Evolutionary conservation across 1,140 invertebrate species (phyloP).

Genomic region (Hylaeus anthracinus): DNA sequence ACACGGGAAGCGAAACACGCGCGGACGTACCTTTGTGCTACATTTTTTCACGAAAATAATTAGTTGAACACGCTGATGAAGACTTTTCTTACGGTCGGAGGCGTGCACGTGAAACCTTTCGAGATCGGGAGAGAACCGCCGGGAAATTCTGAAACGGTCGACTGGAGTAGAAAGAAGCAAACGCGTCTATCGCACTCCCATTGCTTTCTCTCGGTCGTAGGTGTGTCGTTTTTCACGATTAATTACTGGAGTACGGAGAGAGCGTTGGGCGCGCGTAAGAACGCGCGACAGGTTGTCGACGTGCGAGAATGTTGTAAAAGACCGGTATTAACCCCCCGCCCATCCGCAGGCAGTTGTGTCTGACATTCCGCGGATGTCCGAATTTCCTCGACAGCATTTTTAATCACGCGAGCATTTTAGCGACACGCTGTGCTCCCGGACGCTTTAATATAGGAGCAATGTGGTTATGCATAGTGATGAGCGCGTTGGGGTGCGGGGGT

Average conservation of each 20-base stretch:
- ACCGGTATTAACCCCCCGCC: slow-evolving; percentile 5
- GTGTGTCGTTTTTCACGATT: slow-evolving; percentile 49
- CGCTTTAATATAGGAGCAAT: slow-evolving; percentile 80
- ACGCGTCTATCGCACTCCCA: slow-evolving; percentile 1
- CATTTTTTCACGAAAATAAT: too few species aligned
- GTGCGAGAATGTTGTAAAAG: slow-evolving; percentile 52
- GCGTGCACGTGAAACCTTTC: neutral
- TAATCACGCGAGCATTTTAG: slow-evolving; percentile 78
- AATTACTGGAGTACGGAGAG: slow-evolving; percentile 44
- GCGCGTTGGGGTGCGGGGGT: slow-evolving; percentile 19
- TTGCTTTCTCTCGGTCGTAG: neutral
- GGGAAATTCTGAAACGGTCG: slow-evolving; percentile 3
- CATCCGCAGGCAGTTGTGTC: slow-evolving; percentile 28
- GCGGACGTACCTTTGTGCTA: too few species aligned
- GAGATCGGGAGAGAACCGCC: neutral
- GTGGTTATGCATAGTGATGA: slow-evolving; percentile 79
- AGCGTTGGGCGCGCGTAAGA: slow-evolving; percentile 24
- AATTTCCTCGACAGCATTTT: slow-evolving; percentile 78
- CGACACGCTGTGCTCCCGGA: slow-evolving; percentile 43
- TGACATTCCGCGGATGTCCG: slow-evolving; percentile 68
- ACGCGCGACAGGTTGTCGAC: slow-evolving; percentile 66
- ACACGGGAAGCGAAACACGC: too few species aligned
- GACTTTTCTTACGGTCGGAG: too few species aligned
- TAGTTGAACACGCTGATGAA: too few species aligned
- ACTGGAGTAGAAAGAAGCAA: neutral